Base-by-base conservation (phyloP, 2,113 vertebrate genomes). In the Onychostoma macrolepis region DNA sequence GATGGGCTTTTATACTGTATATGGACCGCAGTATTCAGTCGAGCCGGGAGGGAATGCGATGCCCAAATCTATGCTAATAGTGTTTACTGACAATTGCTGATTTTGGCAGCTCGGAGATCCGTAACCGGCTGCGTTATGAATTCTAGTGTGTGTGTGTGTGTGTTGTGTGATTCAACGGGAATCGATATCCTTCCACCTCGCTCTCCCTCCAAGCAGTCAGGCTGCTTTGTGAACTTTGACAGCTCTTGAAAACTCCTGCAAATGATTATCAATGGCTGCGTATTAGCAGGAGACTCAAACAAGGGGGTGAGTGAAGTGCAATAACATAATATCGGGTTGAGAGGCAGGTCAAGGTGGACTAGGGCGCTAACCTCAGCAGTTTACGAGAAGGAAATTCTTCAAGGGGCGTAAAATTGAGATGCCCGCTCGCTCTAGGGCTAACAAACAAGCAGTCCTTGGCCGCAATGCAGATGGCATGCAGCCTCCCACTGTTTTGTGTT, bases 391-490 rank as follows among this genome's bases (percentile, higher is more conserved):
- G 69, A 77, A 78, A 80, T 74, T 80, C 69, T 58, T 58, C 21
- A 58, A 58, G 56, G 7, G 56, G 56, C 4, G 79, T 86, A 85
- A 90, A 90, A 91, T 53, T 5, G 74, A 83, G 80, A 71, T 81
- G 76, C 87, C 69, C 84, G 41, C 33, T 86, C 85, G 81, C 86
- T 90, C 63, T 84, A 85, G 86, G 90, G 92, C 89, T 92, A 91
- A 63, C 91, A 91, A 94, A 96, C 94, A 94, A 95, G 95, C 94
- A 93, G 92, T 94, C 93, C 91, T 93, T 91, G 94, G 92, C 91
- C 89, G 91, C 95, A 91, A 94, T 95, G 92, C 94, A 93, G 95
- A 94, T 95, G 94, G 94, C 93, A 91, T 92, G 89, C 92, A 88
- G 82, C 90, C 89, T 92, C 95, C 94, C 89, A 92, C 95, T 94